Evolutionary conservation across 2,113 vertebrate species (phyloP), one percentile per base, ranked within the genome.

Genomic region (Osmerus eperlanus): DNA sequence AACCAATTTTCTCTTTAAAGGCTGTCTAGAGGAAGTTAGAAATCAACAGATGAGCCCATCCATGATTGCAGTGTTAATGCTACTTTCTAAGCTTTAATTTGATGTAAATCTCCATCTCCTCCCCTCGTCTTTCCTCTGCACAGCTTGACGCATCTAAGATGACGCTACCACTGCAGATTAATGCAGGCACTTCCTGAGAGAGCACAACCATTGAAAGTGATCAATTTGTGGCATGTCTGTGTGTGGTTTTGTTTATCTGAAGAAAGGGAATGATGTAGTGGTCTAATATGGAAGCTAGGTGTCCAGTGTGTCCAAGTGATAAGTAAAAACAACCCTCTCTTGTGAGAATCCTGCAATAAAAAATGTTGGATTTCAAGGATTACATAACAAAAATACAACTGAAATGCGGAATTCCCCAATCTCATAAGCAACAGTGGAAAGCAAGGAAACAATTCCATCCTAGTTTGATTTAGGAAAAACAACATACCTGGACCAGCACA

Each of bases 31-130:
- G n/a, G n/a, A n/a, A 21, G 8, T 32, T 64, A 2, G 32, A 18
- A 25, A 32, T 28, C 61, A 64, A 64, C 61, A 64, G 61, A 63
- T 7, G 61, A 63, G 23, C 3, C 6, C 0, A 7, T 11, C 28
- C 61, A 18, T 64, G 25, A 32, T 36, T 9, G 8, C 28, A 16
- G 29, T 16, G 15, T 15, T 64, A 64, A 32, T 64, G 25, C 28
- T 1, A 29, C 15, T 1, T 36, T 7, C 13, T 7, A 61, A 61
- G 28, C 11, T 72, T 72, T 28, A 29, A 29, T 54, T 12, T 14
- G 9, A 70, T 65, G 61, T n/a, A 32, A 54, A 55, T 72, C 29
- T 55, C 36, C 15, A 16, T 59, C 41, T 28, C 32, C 55, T 59
- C 41, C 15, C 32, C 55, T 16, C 29, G 5, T 11, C 13, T 29